Evolutionary conservation across 2,113 vertebrate genomes (phyloP), one percentile per base, ranked within the genome.

Genomic region (Lasiurus cinereus): DNA sequence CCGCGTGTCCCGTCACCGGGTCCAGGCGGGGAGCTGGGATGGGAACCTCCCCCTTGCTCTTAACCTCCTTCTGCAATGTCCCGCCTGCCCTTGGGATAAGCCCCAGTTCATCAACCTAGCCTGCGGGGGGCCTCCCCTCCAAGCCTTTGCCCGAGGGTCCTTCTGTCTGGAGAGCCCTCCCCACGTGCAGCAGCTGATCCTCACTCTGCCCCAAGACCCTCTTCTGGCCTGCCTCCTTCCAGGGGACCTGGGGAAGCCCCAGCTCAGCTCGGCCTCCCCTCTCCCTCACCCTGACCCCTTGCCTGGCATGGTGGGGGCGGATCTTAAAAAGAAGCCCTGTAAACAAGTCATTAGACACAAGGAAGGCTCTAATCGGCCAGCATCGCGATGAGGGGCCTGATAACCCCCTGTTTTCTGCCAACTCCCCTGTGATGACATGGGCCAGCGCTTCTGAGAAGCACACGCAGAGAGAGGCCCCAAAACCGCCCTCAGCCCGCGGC

Each of bases 361-460:
- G 11, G 8, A 50, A n/a, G 46, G 39, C 64, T 76, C 69, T 77
- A 29, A 78, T 48, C 13, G 13, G 84, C 13, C 21, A 2, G 73
- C 27, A 79, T 46, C 29, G 1, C 0, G 90, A 96, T 93, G 83
- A 8, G 69, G 48, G 59, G 5, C 12, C 94, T 54, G 96, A 93
- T 90, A 96, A 90, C 67, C 39, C 0, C 52, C 36, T 78, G 69
- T 50, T 89, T 82, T 78, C 21, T 66, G 90, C 82, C 78, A 66
- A 3, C 85, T 21, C 13, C 52, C 70, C 80, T 19, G 13, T 39
- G 79, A 69, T 91, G 87, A 86, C 94, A 93, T 0, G 46, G 74
- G 46, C 80, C 16, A 9, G 78, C 82, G 88, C 82, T 94, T 97
- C 96, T 92, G 82, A 94, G 96, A 97, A 95, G 84, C 16, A 7